Conservation (phyloP, 2,888 invertebrate genomes). For the Taphrorychus bicolor region DNA sequence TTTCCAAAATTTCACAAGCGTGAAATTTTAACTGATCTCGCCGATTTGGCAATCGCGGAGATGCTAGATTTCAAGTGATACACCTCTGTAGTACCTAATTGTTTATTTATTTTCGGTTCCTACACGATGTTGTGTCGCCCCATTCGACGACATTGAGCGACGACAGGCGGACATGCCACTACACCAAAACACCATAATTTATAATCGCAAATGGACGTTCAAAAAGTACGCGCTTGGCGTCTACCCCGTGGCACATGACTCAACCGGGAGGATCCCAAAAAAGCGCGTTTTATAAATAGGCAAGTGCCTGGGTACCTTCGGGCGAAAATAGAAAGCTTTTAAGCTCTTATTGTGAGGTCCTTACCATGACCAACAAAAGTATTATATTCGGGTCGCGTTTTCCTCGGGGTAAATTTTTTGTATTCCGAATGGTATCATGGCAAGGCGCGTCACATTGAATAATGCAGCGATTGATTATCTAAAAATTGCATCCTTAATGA, state of each 20-base stretch:
- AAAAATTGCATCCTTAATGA: background rate
- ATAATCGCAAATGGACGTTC: background rate
- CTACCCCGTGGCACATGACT: slow-evolving; percentile 10
- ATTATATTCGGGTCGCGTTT: too few relatives aligned
- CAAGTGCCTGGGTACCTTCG: background rate
- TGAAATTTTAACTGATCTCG: background rate
- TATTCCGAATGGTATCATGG: too few relatives aligned
- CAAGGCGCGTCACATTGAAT: background rate
- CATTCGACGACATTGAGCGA: slow-evolving; percentile 8
- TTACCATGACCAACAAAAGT: background rate
- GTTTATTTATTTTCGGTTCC: slow-evolving; percentile 5
- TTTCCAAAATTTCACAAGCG: background rate
- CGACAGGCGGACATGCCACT: slow-evolving; percentile 9
- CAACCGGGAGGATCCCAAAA: slow-evolving; percentile 11
- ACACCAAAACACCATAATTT: slow-evolving; percentile 20
- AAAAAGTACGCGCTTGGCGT: slow-evolving; percentile 21
- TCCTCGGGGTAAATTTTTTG: too few relatives aligned
- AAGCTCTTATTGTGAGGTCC: background rate
- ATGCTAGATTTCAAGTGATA: background rate
- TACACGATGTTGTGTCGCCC: background rate
- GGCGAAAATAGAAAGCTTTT: background rate
- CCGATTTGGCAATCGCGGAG: background rate
- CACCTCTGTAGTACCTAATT: background rate
- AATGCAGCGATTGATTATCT: background rate
- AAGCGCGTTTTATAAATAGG: slow-evolving; percentile 3